Conservation (phyloP, 2,888 invertebrate genomes). For the Spicauda simplicius region DNA sequence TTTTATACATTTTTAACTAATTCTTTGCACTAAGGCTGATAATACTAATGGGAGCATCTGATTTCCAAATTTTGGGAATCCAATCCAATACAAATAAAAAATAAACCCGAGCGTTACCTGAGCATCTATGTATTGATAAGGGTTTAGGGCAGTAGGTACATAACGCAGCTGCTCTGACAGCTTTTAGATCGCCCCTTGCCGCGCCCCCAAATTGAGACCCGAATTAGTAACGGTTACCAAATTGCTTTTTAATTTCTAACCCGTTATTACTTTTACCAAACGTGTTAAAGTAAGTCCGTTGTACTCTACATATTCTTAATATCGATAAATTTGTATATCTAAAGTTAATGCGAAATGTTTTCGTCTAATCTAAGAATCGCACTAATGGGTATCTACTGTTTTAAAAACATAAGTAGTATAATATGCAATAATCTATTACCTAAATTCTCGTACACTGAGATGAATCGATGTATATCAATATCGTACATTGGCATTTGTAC, state of each 20-base stretch:
- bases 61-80: too few species aligned
- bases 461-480: not conserved
- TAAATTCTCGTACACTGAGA: too few species aligned
- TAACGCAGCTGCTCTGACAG: constrained; percentile 80
- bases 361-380: too few species aligned
- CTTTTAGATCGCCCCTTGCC: constrained; percentile 71
- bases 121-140: constrained; percentile 56
- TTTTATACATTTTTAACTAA: too few species aligned
- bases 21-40: constrained; percentile 7
- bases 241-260: constrained; percentile 82
- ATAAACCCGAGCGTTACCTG: constrained; percentile 36
- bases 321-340: too few species aligned
- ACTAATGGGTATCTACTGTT: too few species aligned
- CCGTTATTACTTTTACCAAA: constrained; percentile 67
- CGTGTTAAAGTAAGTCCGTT: constrained; percentile 47
- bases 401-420: too few species aligned
- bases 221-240: constrained; percentile 83
- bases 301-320: too few species aligned
- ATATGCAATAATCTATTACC: too few species aligned
- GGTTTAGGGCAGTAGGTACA: constrained; percentile 54
- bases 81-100: too few species aligned
- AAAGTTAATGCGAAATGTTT: too few species aligned
- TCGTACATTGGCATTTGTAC: constrained; percentile 36
- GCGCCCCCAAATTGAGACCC: constrained; percentile 77
- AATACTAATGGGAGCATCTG: too few species aligned